Evolutionary conservation across 2,113 vertebrate species (phyloP), one percentile per base, ranked within the genome.

Genomic region (Burhinus bistriatus): DNA sequence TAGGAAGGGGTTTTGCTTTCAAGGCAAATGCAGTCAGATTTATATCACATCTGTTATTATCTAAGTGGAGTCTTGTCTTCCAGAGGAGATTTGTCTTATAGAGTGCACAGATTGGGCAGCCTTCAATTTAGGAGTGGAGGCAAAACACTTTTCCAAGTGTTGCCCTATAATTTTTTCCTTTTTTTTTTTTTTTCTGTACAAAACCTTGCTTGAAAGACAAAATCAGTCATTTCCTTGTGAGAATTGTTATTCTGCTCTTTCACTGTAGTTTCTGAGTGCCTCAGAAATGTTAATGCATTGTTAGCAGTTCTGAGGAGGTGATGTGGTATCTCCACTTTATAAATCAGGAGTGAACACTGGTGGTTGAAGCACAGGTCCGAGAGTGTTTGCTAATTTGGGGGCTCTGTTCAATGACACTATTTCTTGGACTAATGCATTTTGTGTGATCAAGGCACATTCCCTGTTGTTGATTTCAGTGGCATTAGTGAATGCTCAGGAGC

Each of bases 41-140:
- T 87, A 79, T 95, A 61, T 80, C 11, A 7, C 54, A 52, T 91
- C 73, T 95, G 55, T 88, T 93, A 93, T 97, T 95, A 95, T 89
- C 66, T 82, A 79, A 73, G 58, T 69, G 32, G 38, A 95, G 62
- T 69, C 45, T 72, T 84, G 62, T 85, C 75, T 89, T 89, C n/a
- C 49, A 82, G 40, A 92, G 47, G 30, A 93, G 45, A 82, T 84
- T 89, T 83, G 40, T 87, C 77, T 90, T 87, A 54, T 0, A 62
- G 58, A 93, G 22, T 70, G 32, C 45, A 55, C 20, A 87, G 62
- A 58, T 42, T 86, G 78, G 45, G 66, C 87, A 95, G 84, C 68
- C 77, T 87, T 97, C 87, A 86, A 16, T 96, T 95, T 87, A 66
- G 54, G 51, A 91, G 57, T 61, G 44, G 61, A 89, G 82, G 32